Evolutionary conservation across 1,140 invertebrate genomes (phyloP).

Genomic region (Drosophila rufa): DNA sequence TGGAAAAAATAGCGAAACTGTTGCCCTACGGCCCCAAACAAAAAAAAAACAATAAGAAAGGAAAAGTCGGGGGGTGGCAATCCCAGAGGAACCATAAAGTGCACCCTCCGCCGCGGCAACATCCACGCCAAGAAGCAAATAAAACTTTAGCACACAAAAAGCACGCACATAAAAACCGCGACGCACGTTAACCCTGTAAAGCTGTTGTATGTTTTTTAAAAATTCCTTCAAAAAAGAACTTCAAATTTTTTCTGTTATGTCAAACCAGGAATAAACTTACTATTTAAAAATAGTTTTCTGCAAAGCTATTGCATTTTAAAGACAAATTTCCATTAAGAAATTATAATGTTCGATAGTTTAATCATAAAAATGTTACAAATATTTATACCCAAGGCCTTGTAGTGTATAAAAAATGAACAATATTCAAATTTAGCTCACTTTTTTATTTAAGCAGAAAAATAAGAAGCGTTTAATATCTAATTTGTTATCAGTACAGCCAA

Average conservation of each 20-base stretch:
- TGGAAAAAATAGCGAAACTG: constrained; percentile 4
- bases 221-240: neutral
- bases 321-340: too few species aligned
- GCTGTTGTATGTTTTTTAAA: neutral
- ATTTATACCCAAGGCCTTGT: too few species aligned
- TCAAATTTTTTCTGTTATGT: neutral
- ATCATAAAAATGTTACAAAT: too few species aligned
- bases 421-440: too few species aligned
- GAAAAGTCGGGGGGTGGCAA: constrained; percentile 6
- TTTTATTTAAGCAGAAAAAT: too few species aligned
- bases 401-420: too few species aligned
- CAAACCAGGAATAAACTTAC: too few species aligned
- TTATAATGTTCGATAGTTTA: too few species aligned
- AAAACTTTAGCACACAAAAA: constrained; percentile 8
- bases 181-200: constrained; percentile 7
- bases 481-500: too few species aligned
- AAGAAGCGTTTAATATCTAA: too few species aligned
- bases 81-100: constrained; percentile 22
- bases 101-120: neutral
- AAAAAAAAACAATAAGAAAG: neutral
- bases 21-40: constrained; percentile 2
- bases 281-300: too few species aligned
- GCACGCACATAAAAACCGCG: constrained; percentile 2
- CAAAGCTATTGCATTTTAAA: too few species aligned
- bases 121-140: neutral